Percentiles rank a stretch among this genome's conserved stretches.
phyloP scores from a whole-genome alignment of 2,888 invertebrate species.

The Hirtodrosophila trivittata region DNA sequence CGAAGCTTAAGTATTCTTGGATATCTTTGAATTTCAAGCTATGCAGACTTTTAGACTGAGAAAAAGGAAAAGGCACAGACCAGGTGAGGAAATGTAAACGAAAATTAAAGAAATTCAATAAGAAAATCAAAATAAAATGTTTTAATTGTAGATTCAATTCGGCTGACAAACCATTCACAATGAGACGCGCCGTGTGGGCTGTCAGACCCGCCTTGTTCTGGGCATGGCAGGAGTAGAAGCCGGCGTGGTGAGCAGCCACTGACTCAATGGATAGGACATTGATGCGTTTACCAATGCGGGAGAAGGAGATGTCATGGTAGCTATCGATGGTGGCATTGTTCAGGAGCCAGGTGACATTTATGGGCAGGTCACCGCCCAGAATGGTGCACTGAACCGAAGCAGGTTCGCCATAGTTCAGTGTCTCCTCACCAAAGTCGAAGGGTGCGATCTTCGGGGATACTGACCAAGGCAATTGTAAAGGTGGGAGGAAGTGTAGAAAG shows the following conservation, averaged over 20 bases:
- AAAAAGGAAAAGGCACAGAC: too few relatives aligned
- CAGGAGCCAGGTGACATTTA: slow-evolving; percentile 87
- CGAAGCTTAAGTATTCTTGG: too few relatives aligned
- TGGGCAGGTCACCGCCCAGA: slow-evolving; percentile 87
- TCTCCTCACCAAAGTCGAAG: slow-evolving; percentile 86
- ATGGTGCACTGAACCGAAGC: slow-evolving; percentile 87
- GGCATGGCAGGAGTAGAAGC: slow-evolving; percentile 89
- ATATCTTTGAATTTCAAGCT: too few relatives aligned
- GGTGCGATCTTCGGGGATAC: slow-evolving; percentile 85
- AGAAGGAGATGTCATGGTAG: slow-evolving; percentile 84
- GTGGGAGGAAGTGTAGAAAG: background rate
- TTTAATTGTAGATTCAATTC: background rate
- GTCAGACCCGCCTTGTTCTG: slow-evolving; percentile 87
- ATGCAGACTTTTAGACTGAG: too few relatives aligned
- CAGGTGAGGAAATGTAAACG: too few relatives aligned
- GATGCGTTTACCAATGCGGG: slow-evolving; percentile 87
- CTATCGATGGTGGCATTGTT: slow-evolving; percentile 83
- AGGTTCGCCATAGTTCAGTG: slow-evolving; percentile 86
- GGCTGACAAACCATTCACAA: slow-evolving; percentile 85
- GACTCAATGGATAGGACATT: slow-evolving; percentile 86
- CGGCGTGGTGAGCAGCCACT: slow-evolving; percentile 86
- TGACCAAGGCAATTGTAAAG: slow-evolving; percentile 49
- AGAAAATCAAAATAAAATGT: slow-evolving; percentile 12
- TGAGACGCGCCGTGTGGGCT: slow-evolving; percentile 86
- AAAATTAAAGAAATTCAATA: slow-evolving; percentile 12